Percentiles rank a stretch among this genome's conserved stretches.
These are phyloP conservation scores for Hartigia nigra DNA, from an alignment of 2,888 invertebrate genomes.

Conservation along the genomic window DNA sequence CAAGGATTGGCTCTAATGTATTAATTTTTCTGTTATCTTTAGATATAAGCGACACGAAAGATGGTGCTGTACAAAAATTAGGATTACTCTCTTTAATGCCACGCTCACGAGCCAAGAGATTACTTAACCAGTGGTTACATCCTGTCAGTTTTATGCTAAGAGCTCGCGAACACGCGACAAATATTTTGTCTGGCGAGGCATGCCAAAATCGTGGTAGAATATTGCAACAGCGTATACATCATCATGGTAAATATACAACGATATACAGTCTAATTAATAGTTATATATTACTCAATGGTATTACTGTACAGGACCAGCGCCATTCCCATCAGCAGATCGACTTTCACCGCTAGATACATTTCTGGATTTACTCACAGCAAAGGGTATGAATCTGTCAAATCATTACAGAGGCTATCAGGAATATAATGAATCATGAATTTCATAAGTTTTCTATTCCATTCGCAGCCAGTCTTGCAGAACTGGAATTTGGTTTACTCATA, in stretches of 20 bases:
- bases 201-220: slow-evolving; percentile 57
- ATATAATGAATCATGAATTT: neutral
- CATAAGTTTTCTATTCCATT: slow-evolving; percentile 30
- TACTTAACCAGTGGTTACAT: slow-evolving; percentile 82
- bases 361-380: slow-evolving; percentile 85
- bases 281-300: slow-evolving; percentile 7
- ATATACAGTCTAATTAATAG: slow-evolving; percentile 8
- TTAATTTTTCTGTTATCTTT: slow-evolving; percentile 16
- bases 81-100: slow-evolving; percentile 80
- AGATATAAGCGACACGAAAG: slow-evolving; percentile 67
- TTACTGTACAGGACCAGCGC: slow-evolving; percentile 73
- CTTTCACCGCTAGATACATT: slow-evolving; percentile 86
- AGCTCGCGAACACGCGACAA: slow-evolving; percentile 83
- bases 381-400: slow-evolving; percentile 64
- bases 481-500: slow-evolving; percentile 87
- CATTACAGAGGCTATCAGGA: neutral
- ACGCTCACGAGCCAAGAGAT: slow-evolving; percentile 80
- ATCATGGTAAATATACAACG: slow-evolving; percentile 47
- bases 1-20: neutral
- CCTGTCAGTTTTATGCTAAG: slow-evolving; percentile 81
- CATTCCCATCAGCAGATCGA: slow-evolving; percentile 78
- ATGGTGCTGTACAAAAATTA: slow-evolving; percentile 77
- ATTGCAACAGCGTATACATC: slow-evolving; percentile 56
- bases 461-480: slow-evolving; percentile 81
- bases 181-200: slow-evolving; percentile 79